Base-by-base conservation (phyloP, 2,113 vertebrate species). In the Eulemur macaco region DNA sequence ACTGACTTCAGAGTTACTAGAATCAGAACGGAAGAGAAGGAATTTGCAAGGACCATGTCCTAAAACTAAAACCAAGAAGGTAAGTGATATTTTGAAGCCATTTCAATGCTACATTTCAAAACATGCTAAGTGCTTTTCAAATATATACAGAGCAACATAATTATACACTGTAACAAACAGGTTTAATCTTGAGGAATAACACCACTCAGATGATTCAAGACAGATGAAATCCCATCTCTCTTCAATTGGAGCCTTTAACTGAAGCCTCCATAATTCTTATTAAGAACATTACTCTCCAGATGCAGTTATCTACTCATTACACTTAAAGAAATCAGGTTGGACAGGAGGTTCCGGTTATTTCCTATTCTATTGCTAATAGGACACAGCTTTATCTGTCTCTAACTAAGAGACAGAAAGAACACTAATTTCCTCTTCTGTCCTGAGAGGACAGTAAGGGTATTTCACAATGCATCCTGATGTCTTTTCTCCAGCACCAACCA, bases 21-120 rank as follows among this genome's bases (percentile, higher is more conserved):
- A 15, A 27, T 82, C 52, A 84, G 56, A 95, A 21, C 91, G 23
- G 27, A 60, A 92, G 15, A 71, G 34, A 80, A 89, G n/a, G 63
- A 88, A 90, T 66, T 69, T 81, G 4, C 25, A 95, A 80, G 50
- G 83, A 95, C 12, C 20, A 5, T 37, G 39, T 64, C n/a, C 54
- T 45, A 73, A 84, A 93, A 92, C 63, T 93, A 68, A 89, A 86
- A 92, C 56, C 42, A 73, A 42, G 9, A 14, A 85, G 27, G 39
- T 45, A 77, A 94, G 34, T 58, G 68, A 60, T 25, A 88, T 77
- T 96, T 93, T 68, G 15, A 91, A 83, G 45, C 81, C 18, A 92
- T 85, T 86, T 96, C 66, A 89, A 63, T 45, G 8, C 5, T 39
- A 77, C 4, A 81, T 93, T 91, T 92, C 50, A 87, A 90, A 95